These are phyloP conservation scores for Rhinella marina DNA, from an alignment of 2,797 vertebrate species.

Conservation along the genomic window DNA sequence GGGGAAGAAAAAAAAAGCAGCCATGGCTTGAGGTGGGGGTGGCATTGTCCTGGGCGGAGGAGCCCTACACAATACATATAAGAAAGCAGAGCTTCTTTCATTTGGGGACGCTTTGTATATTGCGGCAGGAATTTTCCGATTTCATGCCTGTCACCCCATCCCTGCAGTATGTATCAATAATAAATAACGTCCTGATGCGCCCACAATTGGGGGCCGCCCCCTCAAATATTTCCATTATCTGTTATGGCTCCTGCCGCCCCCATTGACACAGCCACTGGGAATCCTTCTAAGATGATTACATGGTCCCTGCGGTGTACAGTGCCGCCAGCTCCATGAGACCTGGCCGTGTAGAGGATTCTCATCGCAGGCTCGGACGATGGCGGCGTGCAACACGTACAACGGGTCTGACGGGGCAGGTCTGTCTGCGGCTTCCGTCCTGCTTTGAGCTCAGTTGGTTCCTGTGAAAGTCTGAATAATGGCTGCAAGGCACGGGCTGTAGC, in stretches of 20 bases:
- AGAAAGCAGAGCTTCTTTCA: slow-evolving; percentile 81
- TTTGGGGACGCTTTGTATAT: slow-evolving; percentile 85
- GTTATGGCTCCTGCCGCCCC: slow-evolving; percentile 58
- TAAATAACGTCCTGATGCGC: slow-evolving; percentile 72
- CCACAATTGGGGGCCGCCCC: slow-evolving; percentile 71
- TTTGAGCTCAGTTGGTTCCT: slow-evolving; percentile 8
- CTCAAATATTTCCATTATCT: slow-evolving; percentile 72
- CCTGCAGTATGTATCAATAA: slow-evolving; percentile 79
- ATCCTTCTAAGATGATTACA: slow-evolving; percentile 58
- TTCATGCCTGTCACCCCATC: slow-evolving; percentile 80
- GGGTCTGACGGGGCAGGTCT: neutral
- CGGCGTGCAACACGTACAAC: neutral
- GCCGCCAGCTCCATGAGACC: slow-evolving; percentile 19
- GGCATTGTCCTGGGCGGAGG: slow-evolving; percentile 65
- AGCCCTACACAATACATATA: slow-evolving; percentile 79
- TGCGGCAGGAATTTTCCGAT: slow-evolving; percentile 82
- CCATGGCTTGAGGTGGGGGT: slow-evolving; percentile 66
- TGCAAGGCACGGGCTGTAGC: neutral
- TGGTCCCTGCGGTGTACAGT: slow-evolving; percentile 53
- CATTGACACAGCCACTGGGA: slow-evolving; percentile 37
- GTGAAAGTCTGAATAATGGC: neutral
- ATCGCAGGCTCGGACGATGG: slow-evolving; percentile 7
- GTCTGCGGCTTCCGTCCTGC: neutral
- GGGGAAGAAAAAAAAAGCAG: neutral
- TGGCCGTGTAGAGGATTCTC: neutral